A percentile compares a stretch with the other conserved stretches of the same genome.
phyloP scores from a whole-genome alignment of 2,113 vertebrate genomes.

The Dicaeum eximium region DNA sequence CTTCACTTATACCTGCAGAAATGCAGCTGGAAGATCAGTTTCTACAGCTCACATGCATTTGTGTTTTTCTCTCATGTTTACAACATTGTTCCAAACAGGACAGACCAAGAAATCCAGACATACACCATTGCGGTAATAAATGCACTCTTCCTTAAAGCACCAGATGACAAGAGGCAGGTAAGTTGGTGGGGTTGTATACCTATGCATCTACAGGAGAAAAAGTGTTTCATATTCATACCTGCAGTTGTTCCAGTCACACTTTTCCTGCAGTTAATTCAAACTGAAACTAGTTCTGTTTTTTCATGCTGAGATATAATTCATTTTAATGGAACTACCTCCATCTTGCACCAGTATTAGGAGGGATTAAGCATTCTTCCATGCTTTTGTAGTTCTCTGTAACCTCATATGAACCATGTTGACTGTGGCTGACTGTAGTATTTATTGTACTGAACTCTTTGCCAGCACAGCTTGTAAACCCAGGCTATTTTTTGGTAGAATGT shows the following conservation, averaged over 20 bases:
- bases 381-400: slow-evolving; percentile 7
- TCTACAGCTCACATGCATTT: neutral
- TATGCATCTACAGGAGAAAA: neutral
- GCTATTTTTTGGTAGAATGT: neutral
- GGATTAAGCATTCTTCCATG: neutral
- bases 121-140: slow-evolving; percentile 98
- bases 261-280: neutral
- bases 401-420: slow-evolving; percentile 28
- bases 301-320: neutral
- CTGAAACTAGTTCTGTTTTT: neutral
- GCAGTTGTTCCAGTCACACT: neutral
- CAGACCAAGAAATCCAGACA: slow-evolving; percentile 98
- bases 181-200: neutral
- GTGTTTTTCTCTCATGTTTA: neutral
- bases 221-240: neutral
- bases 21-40: neutral
- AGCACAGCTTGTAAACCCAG: slow-evolving; percentile 20
- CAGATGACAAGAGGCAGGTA: slow-evolving; percentile 96
- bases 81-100: slow-evolving; percentile 69
- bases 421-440: slow-evolving; percentile 31
- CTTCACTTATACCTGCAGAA: neutral
- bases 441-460: slow-evolving; percentile 1
- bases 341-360: neutral
- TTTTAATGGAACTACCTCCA: neutral
- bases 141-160: slow-evolving; percentile 96